Base-by-base conservation (phyloP, 2,888 invertebrate species). In the Petrophora chlorosata region DNA sequence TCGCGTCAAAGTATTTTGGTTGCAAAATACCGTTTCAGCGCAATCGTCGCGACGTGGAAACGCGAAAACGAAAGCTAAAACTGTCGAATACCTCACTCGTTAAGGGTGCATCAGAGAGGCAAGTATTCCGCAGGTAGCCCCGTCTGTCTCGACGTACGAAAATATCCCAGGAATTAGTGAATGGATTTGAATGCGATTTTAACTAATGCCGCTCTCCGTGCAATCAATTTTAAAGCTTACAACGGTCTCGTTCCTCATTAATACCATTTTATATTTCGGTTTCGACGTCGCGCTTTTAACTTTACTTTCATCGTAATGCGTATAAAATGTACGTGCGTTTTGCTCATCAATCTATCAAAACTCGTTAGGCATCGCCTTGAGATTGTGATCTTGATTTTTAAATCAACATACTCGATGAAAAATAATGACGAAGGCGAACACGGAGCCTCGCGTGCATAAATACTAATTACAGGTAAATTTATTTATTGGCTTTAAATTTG, bases 1-100 rank as follows among this genome's bases (percentile, higher is more conserved):
- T 73, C 75, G 67, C 65, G 67, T 61, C 63, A 70, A 62, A 73
- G 76, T 82, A 81, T 82, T 82, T 63, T 69, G 68, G 81, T 80
- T 79, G 76, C 81, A 79, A 77, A 81, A 81, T 76, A 77, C 69
- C 68, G 69, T 70, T 73, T 70, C 67, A 55, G 63, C 55, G 67
- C 67, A 70, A 68, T 66, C 56, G 55, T 34, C 53, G 45, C 42
- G n/a, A n/a, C n/a, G n/a, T 54, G 56, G 54, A 56, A 60, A 62
- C 50, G 55, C 33, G 56, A 64, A 56, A 60, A 56, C 59, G 60
- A 59, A 60, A 42, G 51, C 42, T 47, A 52, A 48, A 52, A 58
- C 53, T 26, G 43, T 49, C 40, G 29, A 54, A 61, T 56, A 56
- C 47, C 50, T 53, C 29, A 30, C 43, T 52, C 46, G 45, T 48